Percentiles rank a stretch among this genome's conserved stretches.
Conservation (phyloP, 37 sponge, comb jelly and placozoan species). For the Halisarca cf. caerulea region DNA sequence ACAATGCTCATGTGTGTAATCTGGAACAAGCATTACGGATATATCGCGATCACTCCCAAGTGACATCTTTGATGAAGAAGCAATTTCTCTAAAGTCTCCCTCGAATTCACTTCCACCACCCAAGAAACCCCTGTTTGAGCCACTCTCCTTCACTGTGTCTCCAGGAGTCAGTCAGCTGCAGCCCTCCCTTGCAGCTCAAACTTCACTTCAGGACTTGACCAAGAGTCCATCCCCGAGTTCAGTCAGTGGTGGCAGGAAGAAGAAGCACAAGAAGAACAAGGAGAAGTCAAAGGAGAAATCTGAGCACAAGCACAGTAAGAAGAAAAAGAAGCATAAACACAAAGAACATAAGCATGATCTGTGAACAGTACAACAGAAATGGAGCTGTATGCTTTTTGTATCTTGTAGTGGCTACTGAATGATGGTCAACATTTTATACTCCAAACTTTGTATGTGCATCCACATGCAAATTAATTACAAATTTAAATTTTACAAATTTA, state of each 20-base stretch:
- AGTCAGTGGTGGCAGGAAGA: not conserved
- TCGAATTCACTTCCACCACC: not conserved
- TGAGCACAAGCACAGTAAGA: slow-evolving; percentile 47
- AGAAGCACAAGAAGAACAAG: slow-evolving; percentile 63
- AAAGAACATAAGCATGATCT: slow-evolving; percentile 24
- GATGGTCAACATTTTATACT: no score
- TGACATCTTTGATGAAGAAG: slow-evolving; percentile 15
- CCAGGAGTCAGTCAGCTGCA: no score
- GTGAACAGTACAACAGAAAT: not conserved
- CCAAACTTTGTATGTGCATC: no score
- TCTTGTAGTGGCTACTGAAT: no score
- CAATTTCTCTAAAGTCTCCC: no score
- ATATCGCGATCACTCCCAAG: slow-evolving; percentile 5
- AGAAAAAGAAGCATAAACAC: slow-evolving; percentile 26
- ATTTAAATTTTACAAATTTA: no score
- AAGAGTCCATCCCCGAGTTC: not conserved
- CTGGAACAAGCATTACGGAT: not conserved
- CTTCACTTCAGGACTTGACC: no score
- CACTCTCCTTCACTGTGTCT: no score
- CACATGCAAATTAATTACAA: no score
- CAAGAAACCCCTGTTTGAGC: not conserved
- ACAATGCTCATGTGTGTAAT: no score
- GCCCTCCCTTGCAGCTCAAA: no score
- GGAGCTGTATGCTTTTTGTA: not conserved
- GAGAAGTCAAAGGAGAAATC: slow-evolving; percentile 28